Conservation (phyloP, 2,888 invertebrate genomes). For the Keiferia lycopersicella region DNA sequence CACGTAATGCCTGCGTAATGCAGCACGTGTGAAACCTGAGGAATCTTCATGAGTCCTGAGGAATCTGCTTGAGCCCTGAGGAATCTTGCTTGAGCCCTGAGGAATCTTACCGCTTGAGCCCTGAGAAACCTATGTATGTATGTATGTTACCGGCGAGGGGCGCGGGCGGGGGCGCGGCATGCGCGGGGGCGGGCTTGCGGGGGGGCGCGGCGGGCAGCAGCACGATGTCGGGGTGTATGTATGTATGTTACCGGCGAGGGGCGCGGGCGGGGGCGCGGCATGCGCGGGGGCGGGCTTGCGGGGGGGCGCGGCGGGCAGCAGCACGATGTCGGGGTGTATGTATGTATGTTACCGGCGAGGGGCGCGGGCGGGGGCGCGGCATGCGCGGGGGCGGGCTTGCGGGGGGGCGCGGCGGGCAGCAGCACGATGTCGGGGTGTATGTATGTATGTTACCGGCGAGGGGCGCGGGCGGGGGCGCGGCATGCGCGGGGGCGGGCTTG, state of each 20-base stretch:
- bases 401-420: slow-evolving; percentile 64
- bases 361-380: slow-evolving; percentile 59
- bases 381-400: slow-evolving; percentile 69
- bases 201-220: neutral
- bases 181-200: neutral
- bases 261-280: neutral
- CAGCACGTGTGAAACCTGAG: too few relatives aligned
- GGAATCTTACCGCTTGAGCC: too few relatives aligned
- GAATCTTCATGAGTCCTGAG: too few relatives aligned
- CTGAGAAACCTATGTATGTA: too few relatives aligned
- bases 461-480: slow-evolving; percentile 58
- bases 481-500: slow-evolving; percentile 66
- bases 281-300: neutral
- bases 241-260: neutral
- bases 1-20: too few relatives aligned
- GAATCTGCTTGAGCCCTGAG: too few relatives aligned
- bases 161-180: neutral
- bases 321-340: too few relatives aligned
- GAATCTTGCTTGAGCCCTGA: too few relatives aligned
- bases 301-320: neutral
- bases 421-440: slow-evolving; percentile 85
- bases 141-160: neutral
- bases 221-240: too few relatives aligned
- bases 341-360: slow-evolving; percentile 58
- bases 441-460: slow-evolving; percentile 60